Evolutionary conservation across 2,888 invertebrate genomes (phyloP), one percentile per base, ranked within the genome.

Genomic region (Conus canariensis): DNA sequence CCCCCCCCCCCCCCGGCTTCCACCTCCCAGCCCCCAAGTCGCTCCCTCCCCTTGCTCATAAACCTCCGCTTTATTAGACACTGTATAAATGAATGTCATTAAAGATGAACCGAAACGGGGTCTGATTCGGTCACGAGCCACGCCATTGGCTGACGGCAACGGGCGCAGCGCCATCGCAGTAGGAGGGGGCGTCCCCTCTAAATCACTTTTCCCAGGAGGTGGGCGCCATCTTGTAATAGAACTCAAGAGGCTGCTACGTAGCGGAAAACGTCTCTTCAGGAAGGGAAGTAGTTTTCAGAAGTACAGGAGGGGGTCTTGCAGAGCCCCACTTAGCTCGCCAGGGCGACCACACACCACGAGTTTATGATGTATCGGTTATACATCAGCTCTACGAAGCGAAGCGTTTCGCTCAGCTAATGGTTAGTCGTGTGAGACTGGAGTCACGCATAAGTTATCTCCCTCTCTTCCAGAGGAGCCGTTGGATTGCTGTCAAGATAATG

Each of bases 111-210:
- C 56, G 87, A 77, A 74, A 9, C 58, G 30, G 77, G 45, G 64
- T 58, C 87, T 83, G 56, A 74, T 82, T 59, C 22, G 16, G 67
- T 12, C 85, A 60, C 83, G 89, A 83, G 89, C 67, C 85, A 25
- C 56, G 22, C 89, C 56, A 89, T 70, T 85, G 89, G 83, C 89
- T 85, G 85, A 70, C 67, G 25, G 83, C 82, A 9, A 19, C 19
- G 59, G 16, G 82, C 82, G 70, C 89, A 83, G 89, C 89, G 89
- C 89, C 89, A 85, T 89, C 89, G 60, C 89, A 67, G 89, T 67
- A 64, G 89, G 89, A 83, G 89, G 64, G 83, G 89, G 89, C 89
- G 89, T 89, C 89, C 89, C 85, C 70, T 85, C 83, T 85, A 60
- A 89, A 89, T 89, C 89, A 89, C 85, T 67, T 83, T 25, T 56